These are phyloP conservation scores for Hyalella azteca DNA, from an alignment of 2,888 invertebrate species.

Conservation along the genomic window DNA sequence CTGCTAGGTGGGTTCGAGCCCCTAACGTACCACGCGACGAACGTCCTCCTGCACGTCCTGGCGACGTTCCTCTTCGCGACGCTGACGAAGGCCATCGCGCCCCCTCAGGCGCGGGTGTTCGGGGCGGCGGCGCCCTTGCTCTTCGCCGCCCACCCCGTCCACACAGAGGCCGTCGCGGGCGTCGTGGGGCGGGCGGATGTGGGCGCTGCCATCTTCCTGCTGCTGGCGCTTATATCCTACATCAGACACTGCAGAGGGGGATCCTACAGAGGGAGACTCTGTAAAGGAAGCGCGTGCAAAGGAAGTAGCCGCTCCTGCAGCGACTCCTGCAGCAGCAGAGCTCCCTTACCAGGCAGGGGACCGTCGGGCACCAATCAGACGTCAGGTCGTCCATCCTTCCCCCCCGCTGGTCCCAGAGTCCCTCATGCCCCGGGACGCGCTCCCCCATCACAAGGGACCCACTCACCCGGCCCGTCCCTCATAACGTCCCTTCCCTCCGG, in stretches of 20 bases:
- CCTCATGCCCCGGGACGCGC: too few species aligned
- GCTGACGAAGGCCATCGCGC: slow-evolving; percentile 61
- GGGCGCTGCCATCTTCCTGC: slow-evolving; percentile 87
- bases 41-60: slow-evolving; percentile 66
- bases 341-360: too few species aligned
- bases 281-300: neutral
- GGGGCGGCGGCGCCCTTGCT: slow-evolving; percentile 67
- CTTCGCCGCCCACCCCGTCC: slow-evolving; percentile 94
- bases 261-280: too few species aligned
- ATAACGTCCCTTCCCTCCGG: too few species aligned
- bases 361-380: too few species aligned
- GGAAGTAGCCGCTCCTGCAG: too few species aligned
- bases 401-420: too few species aligned
- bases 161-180: slow-evolving; percentile 95
- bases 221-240: slow-evolving; percentile 85
- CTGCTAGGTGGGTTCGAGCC: slow-evolving; percentile 71
- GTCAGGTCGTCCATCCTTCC: too few species aligned
- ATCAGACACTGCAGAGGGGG: slow-evolving; percentile 71
- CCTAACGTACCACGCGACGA: slow-evolving; percentile 80
- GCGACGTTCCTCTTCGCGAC: slow-evolving; percentile 65
- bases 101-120: slow-evolving; percentile 59
- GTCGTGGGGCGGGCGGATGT: slow-evolving; percentile 95
- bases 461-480: too few species aligned
- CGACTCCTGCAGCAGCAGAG: too few species aligned
- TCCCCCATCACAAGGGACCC: too few species aligned